These are phyloP conservation scores for Gastrophryne carolinensis DNA, from an alignment of 2,797 vertebrate genomes.

Conservation along the genomic window DNA sequence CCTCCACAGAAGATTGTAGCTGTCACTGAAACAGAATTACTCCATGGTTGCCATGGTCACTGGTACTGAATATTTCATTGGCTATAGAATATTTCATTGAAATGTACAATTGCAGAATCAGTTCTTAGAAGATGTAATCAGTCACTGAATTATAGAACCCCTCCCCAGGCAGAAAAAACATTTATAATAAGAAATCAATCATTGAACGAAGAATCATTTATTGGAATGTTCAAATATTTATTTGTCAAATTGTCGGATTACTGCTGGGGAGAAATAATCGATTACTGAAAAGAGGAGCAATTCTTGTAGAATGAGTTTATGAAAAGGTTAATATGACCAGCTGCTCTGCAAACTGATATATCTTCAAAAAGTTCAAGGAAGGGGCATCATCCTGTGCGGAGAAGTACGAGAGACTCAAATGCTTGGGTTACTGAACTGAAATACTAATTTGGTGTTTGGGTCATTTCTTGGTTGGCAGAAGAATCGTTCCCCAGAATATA, in stretches of 20 bases:
- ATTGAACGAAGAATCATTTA: constrained; percentile 9
- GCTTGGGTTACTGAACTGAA: too few species aligned
- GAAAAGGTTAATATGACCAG: neutral
- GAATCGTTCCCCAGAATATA: too few species aligned
- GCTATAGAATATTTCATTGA: neutral
- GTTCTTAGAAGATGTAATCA: too few species aligned
- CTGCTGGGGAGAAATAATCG: neutral
- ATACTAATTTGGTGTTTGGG: too few species aligned
- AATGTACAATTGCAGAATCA: constrained; percentile 1
- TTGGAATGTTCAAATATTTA: neutral
- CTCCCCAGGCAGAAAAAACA: constrained; percentile 6
- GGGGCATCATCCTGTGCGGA: too few species aligned
- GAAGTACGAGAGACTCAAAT: too few species aligned
- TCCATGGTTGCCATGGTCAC: too few species aligned
- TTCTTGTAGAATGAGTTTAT: neutral
- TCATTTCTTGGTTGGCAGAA: too few species aligned
- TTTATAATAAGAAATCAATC: too few species aligned
- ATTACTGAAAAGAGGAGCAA: neutral
- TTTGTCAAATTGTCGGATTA: neutral
- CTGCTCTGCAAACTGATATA: neutral
- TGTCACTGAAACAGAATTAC: too few species aligned
- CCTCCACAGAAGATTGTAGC: neutral
- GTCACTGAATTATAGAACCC: neutral
- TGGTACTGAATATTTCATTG: too few species aligned
- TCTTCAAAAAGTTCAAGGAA: too few species aligned